These are phyloP conservation scores for Aselliscus stoliczkanus DNA, from an alignment of 2,797 vertebrate species.

Conservation along the genomic window DNA sequence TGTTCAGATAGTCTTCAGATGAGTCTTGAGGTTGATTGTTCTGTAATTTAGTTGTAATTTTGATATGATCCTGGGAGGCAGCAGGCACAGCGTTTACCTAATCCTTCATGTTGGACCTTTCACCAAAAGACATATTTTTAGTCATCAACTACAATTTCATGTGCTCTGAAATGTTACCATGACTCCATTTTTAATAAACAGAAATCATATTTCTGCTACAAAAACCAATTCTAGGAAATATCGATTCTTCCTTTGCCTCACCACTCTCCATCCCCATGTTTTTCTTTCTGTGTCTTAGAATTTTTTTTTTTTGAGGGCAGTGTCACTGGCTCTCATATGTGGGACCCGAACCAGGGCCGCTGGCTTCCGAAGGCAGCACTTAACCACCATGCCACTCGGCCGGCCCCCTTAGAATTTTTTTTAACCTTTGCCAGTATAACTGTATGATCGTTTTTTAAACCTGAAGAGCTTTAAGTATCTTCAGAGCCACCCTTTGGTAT, in stretches of 20 bases:
- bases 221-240: constrained; percentile 55
- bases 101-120: too few relatives aligned
- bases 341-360: too few relatives aligned
- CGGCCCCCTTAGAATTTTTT: constrained; percentile 31
- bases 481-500: not conserved
- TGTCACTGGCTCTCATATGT: too few relatives aligned
- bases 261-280: not conserved
- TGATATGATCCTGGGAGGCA: too few relatives aligned
- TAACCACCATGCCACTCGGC: too few relatives aligned
- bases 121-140: not conserved
- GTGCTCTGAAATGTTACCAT: constrained; percentile 37
- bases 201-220: constrained; percentile 53
- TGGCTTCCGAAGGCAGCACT: too few relatives aligned
- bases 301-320: too few relatives aligned
- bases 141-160: constrained; percentile 56
- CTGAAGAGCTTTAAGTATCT: not conserved
- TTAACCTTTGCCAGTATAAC: not conserved
- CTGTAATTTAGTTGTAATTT: too few relatives aligned
- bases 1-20: too few relatives aligned
- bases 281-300: not conserved
- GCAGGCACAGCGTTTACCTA: too few relatives aligned
- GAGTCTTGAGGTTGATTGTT: too few relatives aligned
- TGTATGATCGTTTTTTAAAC: not conserved
- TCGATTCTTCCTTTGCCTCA: not conserved
- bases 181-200: constrained; percentile 60